A percentile compares a stretch with the other conserved stretches of the same genome.
These are phyloP conservation scores for Lepidonotus clava DNA, from an alignment of 2,888 invertebrate species.

Conservation along the genomic window DNA sequence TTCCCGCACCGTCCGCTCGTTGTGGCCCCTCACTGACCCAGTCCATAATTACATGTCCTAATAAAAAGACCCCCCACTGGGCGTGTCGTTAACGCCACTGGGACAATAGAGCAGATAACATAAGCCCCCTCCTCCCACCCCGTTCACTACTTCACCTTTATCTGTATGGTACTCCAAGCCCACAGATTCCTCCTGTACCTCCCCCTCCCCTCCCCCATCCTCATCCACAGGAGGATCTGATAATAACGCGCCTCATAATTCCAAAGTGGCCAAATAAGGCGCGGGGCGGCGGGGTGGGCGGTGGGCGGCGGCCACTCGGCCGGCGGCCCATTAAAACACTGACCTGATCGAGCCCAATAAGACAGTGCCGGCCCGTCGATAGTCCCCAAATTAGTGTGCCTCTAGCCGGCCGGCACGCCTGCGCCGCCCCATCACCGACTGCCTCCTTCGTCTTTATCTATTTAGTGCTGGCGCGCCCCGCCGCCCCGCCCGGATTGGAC, in stretches of 20 bases:
- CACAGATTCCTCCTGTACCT: not conserved
- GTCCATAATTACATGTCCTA: too few species aligned
- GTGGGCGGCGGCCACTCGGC: too few species aligned
- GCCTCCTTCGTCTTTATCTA: slow-evolving; percentile 28
- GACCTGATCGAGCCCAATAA: slow-evolving; percentile 19
- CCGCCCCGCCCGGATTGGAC: not conserved
- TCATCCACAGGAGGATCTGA: not conserved
- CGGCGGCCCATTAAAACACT: slow-evolving; percentile 30
- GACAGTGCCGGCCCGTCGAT: slow-evolving; percentile 27
- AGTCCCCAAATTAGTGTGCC: slow-evolving; percentile 43
- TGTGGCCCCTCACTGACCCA: too few species aligned
- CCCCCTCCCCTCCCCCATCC: not conserved
- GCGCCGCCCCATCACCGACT: not conserved
- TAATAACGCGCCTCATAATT: slow-evolving; percentile 31
- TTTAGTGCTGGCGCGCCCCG: slow-evolving; percentile 8
- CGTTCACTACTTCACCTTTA: too few species aligned
- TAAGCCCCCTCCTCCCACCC: too few species aligned
- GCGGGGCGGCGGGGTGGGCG: not conserved
- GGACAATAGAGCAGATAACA: too few species aligned
- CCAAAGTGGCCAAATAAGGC: slow-evolving; percentile 37
- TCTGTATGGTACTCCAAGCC: too few species aligned
- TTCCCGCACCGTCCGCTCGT: too few species aligned
- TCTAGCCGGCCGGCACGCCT: not conserved
- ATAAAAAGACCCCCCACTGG: too few species aligned
- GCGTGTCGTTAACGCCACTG: too few species aligned